Evolutionary conservation across 2,888 invertebrate species (phyloP), one percentile per base, ranked within the genome.

Genomic region (Heliconius aoede): DNA sequence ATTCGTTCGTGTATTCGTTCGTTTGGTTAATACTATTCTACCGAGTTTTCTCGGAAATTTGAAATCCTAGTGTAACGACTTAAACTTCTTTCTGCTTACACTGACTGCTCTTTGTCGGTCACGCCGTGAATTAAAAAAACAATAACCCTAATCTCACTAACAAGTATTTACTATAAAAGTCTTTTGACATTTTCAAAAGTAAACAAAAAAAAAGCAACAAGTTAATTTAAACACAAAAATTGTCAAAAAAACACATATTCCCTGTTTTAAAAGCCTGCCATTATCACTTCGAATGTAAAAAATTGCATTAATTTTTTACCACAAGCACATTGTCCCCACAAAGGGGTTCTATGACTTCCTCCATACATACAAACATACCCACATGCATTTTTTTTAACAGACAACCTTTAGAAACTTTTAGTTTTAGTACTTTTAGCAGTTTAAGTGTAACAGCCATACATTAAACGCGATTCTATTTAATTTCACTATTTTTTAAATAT

Each of bases 401-500:
- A 65, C 65, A 40, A 65, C n/a, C 64, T 64, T 64, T 64, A 64
- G 64, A 64, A 64, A 36, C 65, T 65, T 65, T 65, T 65, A 65
- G 24, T 65, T 65, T 65, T 40, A 65, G 36, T 40, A n/a, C 65
- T 40, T 65, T 65, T 40, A 40, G 15, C 65, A 32, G 24, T 65
- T 65, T 24, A 65, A 65, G 65, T 65, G 36, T 65, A 21, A 65
- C 65, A 60, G 60, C 24, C 60, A 65, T 65, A 40, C 65, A 65
- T 65, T 65, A 65, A 65, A 65, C 36, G 65, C 36, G 65, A 40
- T 65, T 65, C 65, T 40, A 40, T 65, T 36, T 65, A 65, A 65
- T 65, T 78, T 79, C 76, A 82, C 80, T 84, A 83, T 81, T 81
- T 82, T 55, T 55, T 8, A 69, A 69, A 69, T 69, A 69, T 69